Conservation (phyloP, 2,113 vertebrate genomes). For the Lontra canadensis region DNA sequence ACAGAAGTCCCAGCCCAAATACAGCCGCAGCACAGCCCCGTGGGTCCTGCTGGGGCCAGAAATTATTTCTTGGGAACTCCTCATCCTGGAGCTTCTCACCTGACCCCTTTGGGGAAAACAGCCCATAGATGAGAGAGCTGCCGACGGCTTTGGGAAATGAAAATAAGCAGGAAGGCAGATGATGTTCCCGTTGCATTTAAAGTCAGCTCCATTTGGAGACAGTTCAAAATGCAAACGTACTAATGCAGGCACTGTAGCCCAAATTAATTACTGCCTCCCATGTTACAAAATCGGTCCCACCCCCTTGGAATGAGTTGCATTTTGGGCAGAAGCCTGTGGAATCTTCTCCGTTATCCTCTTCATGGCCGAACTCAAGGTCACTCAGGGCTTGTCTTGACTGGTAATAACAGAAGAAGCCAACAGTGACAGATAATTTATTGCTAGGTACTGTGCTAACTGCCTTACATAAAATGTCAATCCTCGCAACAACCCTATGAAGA, state of each 20-base stretch:
- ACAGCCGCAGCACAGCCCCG: not conserved
- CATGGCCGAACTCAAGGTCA: not conserved
- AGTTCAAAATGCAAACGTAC: not conserved
- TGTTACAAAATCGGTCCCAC: not conserved
- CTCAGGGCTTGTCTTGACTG: not conserved
- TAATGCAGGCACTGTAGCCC: not conserved
- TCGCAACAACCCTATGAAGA: not conserved
- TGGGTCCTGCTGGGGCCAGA: not conserved
- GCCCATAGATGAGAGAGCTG: not conserved
- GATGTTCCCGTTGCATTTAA: not conserved
- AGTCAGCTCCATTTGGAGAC: constrained; percentile 33
- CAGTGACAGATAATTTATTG: not conserved
- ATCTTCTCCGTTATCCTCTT: not conserved
- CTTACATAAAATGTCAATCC: not conserved
- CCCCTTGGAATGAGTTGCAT: constrained; percentile 6
- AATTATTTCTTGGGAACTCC: constrained; percentile 3
- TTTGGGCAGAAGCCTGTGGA: not conserved
- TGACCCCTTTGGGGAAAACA: not conserved
- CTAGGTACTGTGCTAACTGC: not conserved
- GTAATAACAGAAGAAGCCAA: not conserved
- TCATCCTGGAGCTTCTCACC: not conserved
- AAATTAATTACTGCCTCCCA: constrained; percentile 27
- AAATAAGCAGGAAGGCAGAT: constrained; percentile 26
- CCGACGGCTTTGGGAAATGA: not conserved
- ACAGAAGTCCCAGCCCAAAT: not conserved